Base-by-base conservation (phyloP, 2,797 vertebrate species). In the Cryptoblepharus egeriae region DNA sequence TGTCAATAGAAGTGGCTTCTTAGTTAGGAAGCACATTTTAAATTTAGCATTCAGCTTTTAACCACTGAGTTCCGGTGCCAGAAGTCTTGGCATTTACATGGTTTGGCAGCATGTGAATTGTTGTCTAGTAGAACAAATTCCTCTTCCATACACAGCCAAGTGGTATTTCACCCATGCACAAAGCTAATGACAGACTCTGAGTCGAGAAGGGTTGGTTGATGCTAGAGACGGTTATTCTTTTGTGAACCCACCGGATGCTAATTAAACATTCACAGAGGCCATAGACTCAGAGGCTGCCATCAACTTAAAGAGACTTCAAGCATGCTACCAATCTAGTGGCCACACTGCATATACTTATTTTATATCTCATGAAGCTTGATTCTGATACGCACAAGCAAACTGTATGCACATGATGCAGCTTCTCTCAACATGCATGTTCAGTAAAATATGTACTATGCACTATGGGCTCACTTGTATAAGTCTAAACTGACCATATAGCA, bases 41-140 rank as follows among this genome's bases (percentile, higher is more conserved):
- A 82, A 89, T 92, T 90, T 92, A 89, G 90, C 88, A 90, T 77
- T 88, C 84, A 91, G 90, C 87, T 39, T 26, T 81, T 88, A 68
- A 88, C 87, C 86, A 60, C 39, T 85, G 82, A 83, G 88, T 68
- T n/a, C 87, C 73, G 87, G 69, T 30, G 90, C 82, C 92, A 89
- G 83, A 91, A 91, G 88, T 80, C 67, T 91, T 89, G 75, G 80
- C 67, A 81, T 82, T 76, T 35, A 84, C 49, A 60, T 60, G 78
- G 81, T 75, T 58, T 88, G 83, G 81, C 84, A 81, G 90, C 85
- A 85, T 67, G 77, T 80, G 86, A 87, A 81, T 15, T 30, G 20
- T 57, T 1, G 67, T 67, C 77, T 61, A 0, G 5, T 88, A 80
- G 88, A 5, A 13, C 37, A n/a, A 83, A 68, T 77, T 87, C 22